Base-by-base conservation (phyloP, 2,113 vertebrate species). In the Syngnathus scovelli region DNA sequence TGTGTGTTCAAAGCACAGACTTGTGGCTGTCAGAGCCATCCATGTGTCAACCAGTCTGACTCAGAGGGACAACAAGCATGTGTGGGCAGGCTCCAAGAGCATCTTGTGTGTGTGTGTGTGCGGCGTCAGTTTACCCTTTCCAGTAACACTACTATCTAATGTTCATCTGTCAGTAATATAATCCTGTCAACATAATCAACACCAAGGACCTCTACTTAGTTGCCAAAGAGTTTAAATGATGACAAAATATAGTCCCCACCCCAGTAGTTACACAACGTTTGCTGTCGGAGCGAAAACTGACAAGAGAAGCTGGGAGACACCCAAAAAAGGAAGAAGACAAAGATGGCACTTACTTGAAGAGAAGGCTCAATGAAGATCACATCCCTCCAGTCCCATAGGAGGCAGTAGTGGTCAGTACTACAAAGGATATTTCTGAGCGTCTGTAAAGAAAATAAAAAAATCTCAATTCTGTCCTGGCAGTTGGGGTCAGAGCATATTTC, bases 111-210 rank as follows among this genome's bases (percentile, higher is more conserved):
- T 23, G 21, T 23, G 51, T 21, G 49, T 44, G 59, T 37, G 46
- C 68, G 46, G 69, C 49, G 59, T 77, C 70, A 66, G 61, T 52
- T 73, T 74, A 71, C 69, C 37, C 75, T 64, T 67, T 66, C 38
- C 61, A 56, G 55, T 65, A 37, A 38, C 66, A 66, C 39, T 58
- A 56, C 19, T 66, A 52, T 66, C 60, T 61, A 58, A 51, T 46
- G 60, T 51, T 18, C 66, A 76, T 38, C 21, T 19, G 7, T 66
- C 21, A 52, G 46, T 44, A 60, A 37, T 16, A 49, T 66, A n/a
- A 44, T 19, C 62, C 44, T 65, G 5, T 71, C 38, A 63, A 12
- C 60, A 61, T 23, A 0, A 6, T 59, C 9, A 41, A 41, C 38
- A 61, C 38, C 38, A 15, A 21, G 60, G 13, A 61, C 5, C 19